Conservation (phyloP, 2,113 vertebrate species). For the Ammospiza caudacuta region DNA sequence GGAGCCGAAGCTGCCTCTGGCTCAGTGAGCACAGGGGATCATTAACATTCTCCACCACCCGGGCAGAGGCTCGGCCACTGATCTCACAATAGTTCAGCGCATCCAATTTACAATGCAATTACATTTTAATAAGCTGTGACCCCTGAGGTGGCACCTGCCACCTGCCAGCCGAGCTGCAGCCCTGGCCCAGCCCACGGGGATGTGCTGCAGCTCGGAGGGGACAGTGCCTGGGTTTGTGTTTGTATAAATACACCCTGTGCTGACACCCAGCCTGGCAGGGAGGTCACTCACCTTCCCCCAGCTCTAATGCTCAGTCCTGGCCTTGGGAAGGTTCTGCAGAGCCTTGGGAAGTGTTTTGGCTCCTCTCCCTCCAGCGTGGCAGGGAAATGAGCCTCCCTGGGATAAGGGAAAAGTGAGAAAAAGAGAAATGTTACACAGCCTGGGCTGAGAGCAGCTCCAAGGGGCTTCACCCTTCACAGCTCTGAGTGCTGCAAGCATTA, state of each 20-base stretch:
- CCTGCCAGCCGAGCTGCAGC: slow-evolving; percentile 8
- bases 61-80: background rate
- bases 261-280: background rate
- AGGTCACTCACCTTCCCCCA: background rate
- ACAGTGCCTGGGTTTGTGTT: background rate
- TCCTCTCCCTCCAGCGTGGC: background rate
- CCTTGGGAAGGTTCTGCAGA: background rate
- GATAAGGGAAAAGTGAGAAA: background rate
- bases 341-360: background rate
- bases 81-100: background rate
- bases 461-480: background rate
- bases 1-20: background rate
- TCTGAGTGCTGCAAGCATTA: background rate
- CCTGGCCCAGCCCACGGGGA: background rate
- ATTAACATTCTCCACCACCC: background rate
- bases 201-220: background rate
- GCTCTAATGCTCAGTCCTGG: background rate
- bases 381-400: background rate
- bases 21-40: background rate
- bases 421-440: background rate
- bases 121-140: slow-evolving; percentile 34
- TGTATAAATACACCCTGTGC: background rate
- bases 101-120: slow-evolving; percentile 23
- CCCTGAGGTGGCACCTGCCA: slow-evolving; percentile 17
- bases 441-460: background rate